A percentile compares a stretch with the other conserved stretches of the same genome.
These are phyloP conservation scores for Neosilurus hyrtlii DNA, from an alignment of 2,797 vertebrate species.

Conservation along the genomic window DNA sequence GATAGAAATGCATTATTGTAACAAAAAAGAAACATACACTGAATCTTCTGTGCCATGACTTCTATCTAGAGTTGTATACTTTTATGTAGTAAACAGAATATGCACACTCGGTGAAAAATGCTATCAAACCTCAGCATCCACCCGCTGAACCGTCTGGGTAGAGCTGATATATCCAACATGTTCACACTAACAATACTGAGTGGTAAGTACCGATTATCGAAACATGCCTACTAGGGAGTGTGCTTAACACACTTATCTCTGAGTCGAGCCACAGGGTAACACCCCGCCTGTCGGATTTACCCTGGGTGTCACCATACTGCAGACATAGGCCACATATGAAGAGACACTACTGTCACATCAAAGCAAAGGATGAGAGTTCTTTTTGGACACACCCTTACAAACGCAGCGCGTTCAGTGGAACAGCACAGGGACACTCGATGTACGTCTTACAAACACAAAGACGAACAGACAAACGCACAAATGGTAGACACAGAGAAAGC, in stretches of 20 bases:
- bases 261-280: conserved; percentile 42
- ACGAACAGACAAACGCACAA: neutral
- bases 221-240: neutral
- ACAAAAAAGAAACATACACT: neutral
- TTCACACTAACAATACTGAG: neutral
- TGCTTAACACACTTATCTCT: conserved; percentile 55
- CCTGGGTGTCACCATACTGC: conserved; percentile 40
- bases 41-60: neutral
- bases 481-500: neutral
- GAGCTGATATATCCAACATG: neutral
- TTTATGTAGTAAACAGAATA: neutral
- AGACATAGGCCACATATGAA: neutral
- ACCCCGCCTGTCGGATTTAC: conserved; percentile 33
- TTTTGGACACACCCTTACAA: neutral
- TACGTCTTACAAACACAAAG: neutral
- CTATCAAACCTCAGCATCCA: neutral
- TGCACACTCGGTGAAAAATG: neutral
- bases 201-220: neutral
- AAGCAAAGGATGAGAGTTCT: neutral
- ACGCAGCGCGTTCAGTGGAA: neutral
- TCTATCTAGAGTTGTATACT: neutral
- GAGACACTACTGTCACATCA: neutral
- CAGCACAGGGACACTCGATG: neutral
- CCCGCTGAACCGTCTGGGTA: neutral
- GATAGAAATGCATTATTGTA: too few relatives aligned